Evolutionary conservation across 2,113 vertebrate species (phyloP), one percentile per base, ranked within the genome.

Genomic region (Pseudorectes ferrugineus): DNA sequence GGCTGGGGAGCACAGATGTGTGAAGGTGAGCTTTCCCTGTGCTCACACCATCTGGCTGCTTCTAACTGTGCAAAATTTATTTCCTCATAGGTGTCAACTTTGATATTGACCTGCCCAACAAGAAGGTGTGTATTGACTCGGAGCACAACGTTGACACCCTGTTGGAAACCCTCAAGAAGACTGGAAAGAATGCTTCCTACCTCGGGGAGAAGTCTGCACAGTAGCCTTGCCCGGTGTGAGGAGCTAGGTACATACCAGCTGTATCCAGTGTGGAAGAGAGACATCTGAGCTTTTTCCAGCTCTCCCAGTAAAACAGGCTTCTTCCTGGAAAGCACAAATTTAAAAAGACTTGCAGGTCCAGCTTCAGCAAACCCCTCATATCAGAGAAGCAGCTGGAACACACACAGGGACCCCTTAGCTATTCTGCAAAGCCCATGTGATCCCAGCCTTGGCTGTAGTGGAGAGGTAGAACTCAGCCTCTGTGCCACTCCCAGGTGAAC

Each of bases 71-170:
- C 66, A 52, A 35, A 16, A 3, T 72, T 4, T 88, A 94, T 84
- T 91, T 67, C 43, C 65, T 81, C 10, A 0, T 88, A 99, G 99
- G 98, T 82, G 98, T 99, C 46, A 98, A 98, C 91, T 99, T 99
- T 97, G 98, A 99, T 55, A 99, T 99, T 72, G 99, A 99, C 94
- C 98, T 99, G 70, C 98, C 99, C 8, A 99, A 98, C 95, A 99
- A 99, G 94, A 99, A 98, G 96, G 99, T 99, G 43, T 98, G 92
- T 91, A 98, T 99, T 1, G 98, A 99, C 76, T 99, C 99, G 0
- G 98, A 99, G 72, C 98, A 98, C 95, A 98, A 96, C 0, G 90
- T 97, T 52, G 98, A 99, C 15, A 95, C 98, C 29, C 98, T 99
- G 14, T 52, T 98, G 95, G 98, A 98, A 40, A 98, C 98, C 1